These are phyloP conservation scores for Notiomystis cincta DNA, from an alignment of 2,113 vertebrate genomes.

Conservation along the genomic window DNA sequence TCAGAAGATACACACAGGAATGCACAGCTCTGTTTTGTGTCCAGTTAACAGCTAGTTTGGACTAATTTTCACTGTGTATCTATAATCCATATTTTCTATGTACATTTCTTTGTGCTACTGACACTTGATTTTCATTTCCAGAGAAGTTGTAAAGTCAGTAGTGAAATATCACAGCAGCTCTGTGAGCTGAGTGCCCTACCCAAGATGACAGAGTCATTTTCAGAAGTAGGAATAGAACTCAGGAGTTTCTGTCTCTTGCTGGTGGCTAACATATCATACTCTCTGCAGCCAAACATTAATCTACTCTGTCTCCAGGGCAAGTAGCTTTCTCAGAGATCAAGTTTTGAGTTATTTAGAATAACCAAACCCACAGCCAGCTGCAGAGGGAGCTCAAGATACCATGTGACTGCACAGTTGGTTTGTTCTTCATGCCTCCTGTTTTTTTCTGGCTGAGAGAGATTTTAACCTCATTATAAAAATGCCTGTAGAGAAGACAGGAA, in stretches of 20 bases:
- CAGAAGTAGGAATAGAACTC: not conserved
- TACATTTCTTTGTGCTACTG: not conserved
- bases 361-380: not conserved
- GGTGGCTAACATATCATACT: not conserved
- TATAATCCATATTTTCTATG: not conserved
- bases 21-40: not conserved
- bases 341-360: not conserved
- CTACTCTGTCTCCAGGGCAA: not conserved
- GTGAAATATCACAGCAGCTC: not conserved
- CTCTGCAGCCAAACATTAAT: not conserved
- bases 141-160: not conserved
- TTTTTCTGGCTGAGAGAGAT: not conserved
- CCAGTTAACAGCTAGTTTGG: not conserved
- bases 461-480: not conserved
- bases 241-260: not conserved
- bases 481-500: not conserved
- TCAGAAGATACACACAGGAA: not conserved
- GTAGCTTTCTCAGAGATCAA: not conserved
- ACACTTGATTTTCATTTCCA: not conserved
- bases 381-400: not conserved
- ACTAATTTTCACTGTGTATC: not conserved
- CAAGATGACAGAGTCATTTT: not conserved
- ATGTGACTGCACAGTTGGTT: not conserved
- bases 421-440: not conserved
- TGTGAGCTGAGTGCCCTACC: not conserved